Percentiles rank a stretch among this genome's conserved stretches.
Conservation (phyloP, 1,140 invertebrate genomes). For the Neocloeon triangulifer region DNA sequence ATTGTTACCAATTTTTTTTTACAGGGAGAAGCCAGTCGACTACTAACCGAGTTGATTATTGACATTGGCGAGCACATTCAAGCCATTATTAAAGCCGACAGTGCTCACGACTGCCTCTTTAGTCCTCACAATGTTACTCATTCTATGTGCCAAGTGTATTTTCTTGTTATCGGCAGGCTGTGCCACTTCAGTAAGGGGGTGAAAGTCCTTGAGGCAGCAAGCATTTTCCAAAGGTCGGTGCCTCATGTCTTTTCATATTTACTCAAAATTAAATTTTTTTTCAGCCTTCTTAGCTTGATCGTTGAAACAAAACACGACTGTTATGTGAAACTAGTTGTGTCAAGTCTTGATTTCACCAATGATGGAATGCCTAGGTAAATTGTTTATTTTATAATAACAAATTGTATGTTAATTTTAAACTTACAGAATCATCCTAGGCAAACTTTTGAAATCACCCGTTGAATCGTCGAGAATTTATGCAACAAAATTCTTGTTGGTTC, state of each 20-base stretch:
- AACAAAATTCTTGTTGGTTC: slow-evolving; percentile 67
- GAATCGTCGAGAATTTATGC: slow-evolving; percentile 68
- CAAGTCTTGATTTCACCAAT: slow-evolving; percentile 63
- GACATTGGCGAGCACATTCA: slow-evolving; percentile 58
- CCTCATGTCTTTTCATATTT: neutral
- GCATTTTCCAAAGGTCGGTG: slow-evolving; percentile 48
- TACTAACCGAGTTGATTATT: slow-evolving; percentile 52
- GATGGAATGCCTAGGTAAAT: slow-evolving; percentile 44
- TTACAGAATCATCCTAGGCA: slow-evolving; percentile 32
- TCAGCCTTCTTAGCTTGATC: slow-evolving; percentile 53
- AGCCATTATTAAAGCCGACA: slow-evolving; percentile 42
- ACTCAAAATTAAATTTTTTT: slow-evolving; percentile 11
- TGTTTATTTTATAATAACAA: too few species aligned
- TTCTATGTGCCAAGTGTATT: slow-evolving; percentile 82
- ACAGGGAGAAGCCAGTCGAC: slow-evolving; percentile 22
- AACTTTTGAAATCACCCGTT: slow-evolving; percentile 35
- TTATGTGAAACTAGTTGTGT: slow-evolving; percentile 79
- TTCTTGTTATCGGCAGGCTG: slow-evolving; percentile 73
- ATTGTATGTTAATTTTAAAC: slow-evolving; percentile 7
- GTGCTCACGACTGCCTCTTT: slow-evolving; percentile 68
- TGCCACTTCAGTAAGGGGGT: slow-evolving; percentile 50
- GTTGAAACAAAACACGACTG: slow-evolving; percentile 67
- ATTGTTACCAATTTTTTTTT: slow-evolving; percentile 11
- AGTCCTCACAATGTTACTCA: slow-evolving; percentile 69
- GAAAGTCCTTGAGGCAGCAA: slow-evolving; percentile 46